Conservation (phyloP, 2,888 invertebrate genomes). For the Alloplasta piceator region DNA sequence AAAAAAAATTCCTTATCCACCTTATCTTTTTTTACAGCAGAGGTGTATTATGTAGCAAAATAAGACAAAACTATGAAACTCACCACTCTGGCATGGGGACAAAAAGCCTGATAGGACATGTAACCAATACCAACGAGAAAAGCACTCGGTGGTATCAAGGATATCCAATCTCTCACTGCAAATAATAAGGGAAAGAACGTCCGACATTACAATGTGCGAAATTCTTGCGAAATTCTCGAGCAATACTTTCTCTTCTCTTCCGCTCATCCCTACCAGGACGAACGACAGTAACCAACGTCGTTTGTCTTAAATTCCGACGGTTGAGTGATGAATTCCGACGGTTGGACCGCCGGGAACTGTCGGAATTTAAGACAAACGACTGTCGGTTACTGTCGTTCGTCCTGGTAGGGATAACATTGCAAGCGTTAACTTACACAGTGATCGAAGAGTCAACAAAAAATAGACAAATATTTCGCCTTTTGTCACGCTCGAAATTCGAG, state of each 20-base stretch:
- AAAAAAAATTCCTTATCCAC: background rate
- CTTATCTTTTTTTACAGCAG: background rate
- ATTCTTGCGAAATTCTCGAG: slow-evolving; percentile 2
- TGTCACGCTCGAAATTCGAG: slow-evolving; percentile 2
- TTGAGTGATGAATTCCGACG: too few species aligned
- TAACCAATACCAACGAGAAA: slow-evolving; percentile 92
- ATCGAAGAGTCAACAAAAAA: background rate
- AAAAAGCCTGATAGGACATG: slow-evolving; percentile 90
- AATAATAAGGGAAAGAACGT: slow-evolving; percentile 73
- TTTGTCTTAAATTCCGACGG: too few species aligned
- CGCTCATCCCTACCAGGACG: too few species aligned
- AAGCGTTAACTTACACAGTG: background rate
- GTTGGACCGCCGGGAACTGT: too few species aligned
- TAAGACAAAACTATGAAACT: slow-evolving; percentile 59
- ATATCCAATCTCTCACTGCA: slow-evolving; percentile 93
- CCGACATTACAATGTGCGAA: slow-evolving; percentile 22
- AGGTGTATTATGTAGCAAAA: background rate
- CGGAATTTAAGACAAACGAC: too few species aligned
- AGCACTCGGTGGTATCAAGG: slow-evolving; percentile 92
- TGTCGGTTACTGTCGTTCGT: too few species aligned
- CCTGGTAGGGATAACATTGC: background rate
- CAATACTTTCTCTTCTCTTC: background rate
- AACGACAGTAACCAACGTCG: too few species aligned
- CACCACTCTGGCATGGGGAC: slow-evolving; percentile 86
- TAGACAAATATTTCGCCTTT: slow-evolving; percentile 17